phyloP scores from a whole-genome alignment of 2,797 vertebrate genomes.

The Urocyon cinereoargenteus region DNA sequence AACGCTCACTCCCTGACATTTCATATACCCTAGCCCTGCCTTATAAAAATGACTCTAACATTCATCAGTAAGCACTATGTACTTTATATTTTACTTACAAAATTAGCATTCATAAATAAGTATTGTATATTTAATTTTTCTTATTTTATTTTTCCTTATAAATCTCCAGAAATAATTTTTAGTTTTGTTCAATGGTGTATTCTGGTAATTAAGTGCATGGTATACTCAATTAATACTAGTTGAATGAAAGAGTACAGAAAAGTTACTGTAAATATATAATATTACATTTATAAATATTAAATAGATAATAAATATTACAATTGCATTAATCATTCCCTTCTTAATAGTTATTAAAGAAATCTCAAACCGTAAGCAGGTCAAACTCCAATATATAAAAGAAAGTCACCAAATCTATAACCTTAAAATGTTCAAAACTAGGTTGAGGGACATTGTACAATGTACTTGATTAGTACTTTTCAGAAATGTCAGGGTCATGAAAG shows the following conservation, averaged over 20 bases:
- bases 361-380: not conserved
- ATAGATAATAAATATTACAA: not conserved
- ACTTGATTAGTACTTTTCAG: not conserved
- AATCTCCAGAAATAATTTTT: not conserved
- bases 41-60: not conserved
- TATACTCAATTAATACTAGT: not conserved
- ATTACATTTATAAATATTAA: too few relatives aligned
- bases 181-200: not conserved
- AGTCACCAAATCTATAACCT: not conserved
- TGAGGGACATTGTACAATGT: not conserved
- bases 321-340: not conserved
- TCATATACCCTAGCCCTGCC: not conserved
- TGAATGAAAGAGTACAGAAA: not conserved
- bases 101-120: not conserved
- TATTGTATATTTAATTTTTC: not conserved
- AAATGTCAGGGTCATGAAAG: not conserved
- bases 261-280: not conserved
- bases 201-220: not conserved
- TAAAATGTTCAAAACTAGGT: not conserved
- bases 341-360: not conserved
- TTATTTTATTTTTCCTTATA: not conserved
- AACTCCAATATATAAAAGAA: not conserved
- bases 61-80: not conserved
- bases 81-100: conserved; percentile 32
- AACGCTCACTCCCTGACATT: not conserved